These are phyloP conservation scores for Bombus waltoni DNA, from an alignment of 1,140 invertebrate species.

Conservation along the genomic window DNA sequence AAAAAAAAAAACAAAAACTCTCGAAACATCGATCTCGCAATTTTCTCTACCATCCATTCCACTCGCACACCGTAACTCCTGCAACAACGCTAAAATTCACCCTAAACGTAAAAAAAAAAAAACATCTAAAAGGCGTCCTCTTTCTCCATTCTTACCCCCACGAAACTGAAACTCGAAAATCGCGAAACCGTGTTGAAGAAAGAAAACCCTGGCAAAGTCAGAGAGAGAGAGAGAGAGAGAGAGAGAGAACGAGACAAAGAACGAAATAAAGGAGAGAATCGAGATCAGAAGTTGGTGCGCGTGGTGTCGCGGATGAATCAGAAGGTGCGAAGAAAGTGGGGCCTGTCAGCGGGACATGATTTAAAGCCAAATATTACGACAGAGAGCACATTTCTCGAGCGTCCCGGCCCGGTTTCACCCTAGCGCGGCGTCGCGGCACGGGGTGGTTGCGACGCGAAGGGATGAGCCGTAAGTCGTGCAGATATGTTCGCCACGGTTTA, in stretches of 20 bases:
- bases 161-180: neutral
- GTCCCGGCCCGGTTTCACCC: conserved; percentile 22
- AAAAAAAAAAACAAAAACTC: no score
- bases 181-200: neutral
- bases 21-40: no score
- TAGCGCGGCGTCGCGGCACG: neutral
- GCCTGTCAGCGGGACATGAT: conserved; percentile 82
- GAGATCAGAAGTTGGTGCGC: neutral
- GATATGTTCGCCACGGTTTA: conserved; percentile 79
- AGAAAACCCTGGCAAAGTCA: neutral
- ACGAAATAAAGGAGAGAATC: neutral
- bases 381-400: conserved; percentile 79
- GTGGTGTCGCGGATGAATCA: conserved; percentile 66
- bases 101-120: neutral
- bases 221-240: neutral
- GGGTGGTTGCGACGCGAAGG: conserved; percentile 50
- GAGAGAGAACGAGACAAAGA: neutral
- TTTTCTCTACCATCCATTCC: no score
- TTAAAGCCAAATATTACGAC: conserved; percentile 84
- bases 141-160: no score
- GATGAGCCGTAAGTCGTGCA: conserved; percentile 73
- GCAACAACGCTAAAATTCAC: no score
- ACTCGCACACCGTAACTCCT: no score
- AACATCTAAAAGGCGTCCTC: neutral
- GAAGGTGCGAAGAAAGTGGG: conserved; percentile 72